These are phyloP conservation scores for Eumeta japonica DNA, from an alignment of 1,140 invertebrate species.

Conservation along the genomic window DNA sequence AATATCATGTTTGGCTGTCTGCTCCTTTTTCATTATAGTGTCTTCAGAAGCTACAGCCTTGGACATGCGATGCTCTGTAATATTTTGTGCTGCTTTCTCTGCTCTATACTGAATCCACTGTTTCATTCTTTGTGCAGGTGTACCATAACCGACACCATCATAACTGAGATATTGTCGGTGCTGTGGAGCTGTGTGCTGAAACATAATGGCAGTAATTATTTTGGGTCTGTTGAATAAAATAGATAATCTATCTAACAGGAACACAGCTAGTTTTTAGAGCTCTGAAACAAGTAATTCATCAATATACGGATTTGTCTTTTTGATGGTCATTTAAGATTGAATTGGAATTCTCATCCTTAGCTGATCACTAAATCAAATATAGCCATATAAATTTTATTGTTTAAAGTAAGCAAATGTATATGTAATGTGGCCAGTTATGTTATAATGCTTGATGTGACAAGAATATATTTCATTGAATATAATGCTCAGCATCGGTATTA, in stretches of 20 bases:
- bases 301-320: neutral
- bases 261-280: neutral
- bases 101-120: constrained; percentile 71
- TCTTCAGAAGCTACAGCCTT: constrained; percentile 68
- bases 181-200: constrained; percentile 80
- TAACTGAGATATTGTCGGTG: constrained; percentile 83
- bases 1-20: constrained; percentile 65
- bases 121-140: constrained; percentile 72
- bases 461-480: too few relatives aligned
- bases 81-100: constrained; percentile 70
- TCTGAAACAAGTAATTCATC: neutral
- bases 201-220: too few relatives aligned
- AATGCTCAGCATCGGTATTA: too few relatives aligned
- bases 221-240: neutral
- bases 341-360: too few relatives aligned
- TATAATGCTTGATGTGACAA: too few relatives aligned
- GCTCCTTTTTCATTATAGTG: constrained; percentile 67
- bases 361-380: too few relatives aligned
- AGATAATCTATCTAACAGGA: neutral
- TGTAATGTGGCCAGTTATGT: too few relatives aligned
- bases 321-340: neutral
- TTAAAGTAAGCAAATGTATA: too few relatives aligned
- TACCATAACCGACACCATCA: constrained; percentile 76
- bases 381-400: too few relatives aligned
- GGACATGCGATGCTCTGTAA: constrained; percentile 71